These are phyloP conservation scores for Noctua janthe DNA, from an alignment of 2,888 invertebrate species.

Conservation along the genomic window DNA sequence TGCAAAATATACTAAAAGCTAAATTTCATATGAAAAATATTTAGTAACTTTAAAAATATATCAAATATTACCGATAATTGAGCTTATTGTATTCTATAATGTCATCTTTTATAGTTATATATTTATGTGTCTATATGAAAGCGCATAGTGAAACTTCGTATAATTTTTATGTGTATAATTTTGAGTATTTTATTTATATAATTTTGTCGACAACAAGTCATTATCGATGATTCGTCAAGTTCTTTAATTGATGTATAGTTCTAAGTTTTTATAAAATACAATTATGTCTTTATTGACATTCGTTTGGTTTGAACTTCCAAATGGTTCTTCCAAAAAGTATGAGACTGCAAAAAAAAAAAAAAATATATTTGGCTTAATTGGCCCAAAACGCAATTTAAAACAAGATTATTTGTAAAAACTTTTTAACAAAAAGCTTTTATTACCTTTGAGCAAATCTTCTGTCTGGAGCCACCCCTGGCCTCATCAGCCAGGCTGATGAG, in stretches of 20 bases:
- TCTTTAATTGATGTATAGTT: conserved; percentile 24
- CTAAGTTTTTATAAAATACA: conserved; percentile 34
- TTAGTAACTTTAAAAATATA: conserved; percentile 27
- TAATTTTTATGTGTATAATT: conserved; percentile 1
- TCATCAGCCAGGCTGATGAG: too few relatives aligned
- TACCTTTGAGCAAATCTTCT: background rate
- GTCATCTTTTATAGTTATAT: conserved; percentile 6
- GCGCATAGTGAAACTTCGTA: conserved; percentile 14
- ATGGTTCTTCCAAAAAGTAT: conserved; percentile 23
- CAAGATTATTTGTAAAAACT: background rate
- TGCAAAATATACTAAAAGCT: conserved; percentile 1
- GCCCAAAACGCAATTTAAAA: background rate
- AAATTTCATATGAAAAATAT: conserved; percentile 28
- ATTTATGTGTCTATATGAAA: conserved; percentile 20
- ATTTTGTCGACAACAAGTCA: conserved; percentile 2
- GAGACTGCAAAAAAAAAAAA: conserved; percentile 28
- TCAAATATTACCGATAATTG: conserved; percentile 5
- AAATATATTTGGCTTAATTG: conserved; percentile 10
- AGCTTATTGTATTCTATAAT: conserved; percentile 32
- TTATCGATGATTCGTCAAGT: background rate
- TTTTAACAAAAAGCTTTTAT: background rate
- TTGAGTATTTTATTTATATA: background rate
- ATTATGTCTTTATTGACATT: background rate
- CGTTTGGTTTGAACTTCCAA: conserved; percentile 14
- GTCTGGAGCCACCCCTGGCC: background rate